Evolutionary conservation across 2,113 vertebrate genomes (phyloP), one percentile per base, ranked within the genome.

Genomic region (Lanius collurio): DNA sequence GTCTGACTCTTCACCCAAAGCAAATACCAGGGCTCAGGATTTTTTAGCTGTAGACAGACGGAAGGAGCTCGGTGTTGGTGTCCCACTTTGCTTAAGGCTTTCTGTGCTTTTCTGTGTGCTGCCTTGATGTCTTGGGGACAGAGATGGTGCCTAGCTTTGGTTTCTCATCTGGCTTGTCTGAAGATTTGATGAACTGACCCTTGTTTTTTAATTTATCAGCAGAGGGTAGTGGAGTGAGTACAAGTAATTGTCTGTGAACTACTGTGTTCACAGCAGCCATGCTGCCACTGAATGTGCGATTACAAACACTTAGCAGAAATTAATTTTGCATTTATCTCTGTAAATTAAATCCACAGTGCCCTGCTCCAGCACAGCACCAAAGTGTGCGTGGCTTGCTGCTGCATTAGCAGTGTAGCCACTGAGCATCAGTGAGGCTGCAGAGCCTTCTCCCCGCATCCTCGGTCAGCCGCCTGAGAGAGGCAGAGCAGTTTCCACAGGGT

Each of bases 401-500:
- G n/a, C 53, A 10, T 44, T 82, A 52, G 21, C 56, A 41, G 8
- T 4, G 27, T 33, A 37, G n/a, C 46, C 59, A 3, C 59, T 41
- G 55, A 67, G 47, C 39, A 1, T 19, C 3, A 0, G 10, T 13
- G 74, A 57, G 37, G 62, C 41, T 71, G 57, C 0, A 0, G 0
- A 41, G 70, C 62, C n/a, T 9, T 41, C 15, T 84, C n/a, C 16
- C 18, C 0, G 3, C 4, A 1, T 69, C 42, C 33, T 49, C 75
- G 30, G 6, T 8, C 20, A 39, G 41, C 35, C 0, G 11, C 33
- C 41, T n/a, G 47, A 20, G 52, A 83, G 62, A 63, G 65, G 49
- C 46, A 31, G 37, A 52, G 49, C 16, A 0, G 1, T 82, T 80
- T 92, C 96, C 97, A 94, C 96, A 57, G 83, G 97, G 87, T 97